Evolutionary conservation across 37 sponge, comb jelly and placozoan genomes (phyloP).

Genomic region (Spongilla lacustris): DNA sequence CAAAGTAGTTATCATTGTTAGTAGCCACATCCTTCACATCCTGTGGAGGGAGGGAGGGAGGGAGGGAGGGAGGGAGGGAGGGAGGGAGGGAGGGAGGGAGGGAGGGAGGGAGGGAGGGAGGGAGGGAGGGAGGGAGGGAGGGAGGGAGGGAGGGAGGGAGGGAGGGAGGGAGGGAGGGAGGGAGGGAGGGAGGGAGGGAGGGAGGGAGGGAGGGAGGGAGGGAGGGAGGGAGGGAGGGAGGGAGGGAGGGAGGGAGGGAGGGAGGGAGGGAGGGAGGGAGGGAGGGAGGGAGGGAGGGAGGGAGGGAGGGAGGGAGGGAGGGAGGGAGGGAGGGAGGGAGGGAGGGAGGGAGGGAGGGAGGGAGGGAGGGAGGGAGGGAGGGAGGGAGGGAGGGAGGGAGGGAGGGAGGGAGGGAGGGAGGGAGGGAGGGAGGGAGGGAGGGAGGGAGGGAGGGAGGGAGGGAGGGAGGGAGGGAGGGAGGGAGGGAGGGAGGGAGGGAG

Average conservation of each 20-base stretch:
- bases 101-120: neutral
- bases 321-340: neutral
- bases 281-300: slow-evolving; percentile 26
- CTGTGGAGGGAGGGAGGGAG: slow-evolving; percentile 3
- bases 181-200: no score
- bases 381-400: neutral
- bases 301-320: neutral
- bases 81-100: neutral
- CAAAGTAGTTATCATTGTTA: slow-evolving; percentile 89
- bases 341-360: neutral
- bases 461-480: neutral
- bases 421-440: neutral
- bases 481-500: neutral
- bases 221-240: no score
- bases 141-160: neutral
- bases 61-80: neutral
- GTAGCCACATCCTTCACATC: slow-evolving; percentile 78
- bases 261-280: neutral
- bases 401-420: neutral
- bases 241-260: no score
- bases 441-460: slow-evolving; percentile 14
- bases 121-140: neutral
- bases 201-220: no score
- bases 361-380: neutral
- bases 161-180: no score